Percentiles rank a stretch among this genome's conserved stretches.
These are phyloP conservation scores for Plectropomus leopardus DNA, from an alignment of 2,113 vertebrate species.

Conservation along the genomic window DNA sequence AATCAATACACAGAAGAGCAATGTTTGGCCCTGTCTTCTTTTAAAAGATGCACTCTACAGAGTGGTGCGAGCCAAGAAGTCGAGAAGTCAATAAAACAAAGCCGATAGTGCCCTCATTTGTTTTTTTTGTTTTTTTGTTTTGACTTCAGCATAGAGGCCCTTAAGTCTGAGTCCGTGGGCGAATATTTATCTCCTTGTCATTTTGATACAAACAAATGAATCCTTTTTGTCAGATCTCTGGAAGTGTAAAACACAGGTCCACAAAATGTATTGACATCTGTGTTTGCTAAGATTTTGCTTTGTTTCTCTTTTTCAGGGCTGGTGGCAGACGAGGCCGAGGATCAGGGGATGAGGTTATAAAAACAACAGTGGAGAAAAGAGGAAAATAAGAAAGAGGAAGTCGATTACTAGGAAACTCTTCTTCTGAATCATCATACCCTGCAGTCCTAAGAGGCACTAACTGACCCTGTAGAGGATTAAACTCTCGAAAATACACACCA, in stretches of 20 bases:
- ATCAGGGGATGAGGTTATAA: slow-evolving; percentile 79
- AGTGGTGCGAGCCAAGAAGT: slow-evolving; percentile 61
- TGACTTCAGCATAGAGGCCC: slow-evolving; percentile 32
- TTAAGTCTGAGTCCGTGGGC: slow-evolving; percentile 42
- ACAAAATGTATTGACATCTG: slow-evolving; percentile 39
- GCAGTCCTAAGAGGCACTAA: slow-evolving; percentile 34
- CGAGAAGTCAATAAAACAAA: slow-evolving; percentile 76
- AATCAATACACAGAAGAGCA: slow-evolving; percentile 65
- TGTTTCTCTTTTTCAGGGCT: slow-evolving; percentile 73
- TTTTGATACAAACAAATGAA: slow-evolving; percentile 50
- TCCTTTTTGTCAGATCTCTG: slow-evolving; percentile 46
- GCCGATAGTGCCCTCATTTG: slow-evolving; percentile 49
- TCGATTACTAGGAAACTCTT: slow-evolving; percentile 32
- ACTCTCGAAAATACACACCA: slow-evolving; percentile 33
- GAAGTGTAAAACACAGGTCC: slow-evolving; percentile 23
- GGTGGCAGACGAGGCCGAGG: slow-evolving; percentile 57
- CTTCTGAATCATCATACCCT: slow-evolving; percentile 30
- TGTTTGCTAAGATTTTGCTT: slow-evolving; percentile 52
- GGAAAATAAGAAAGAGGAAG: slow-evolving; percentile 45
- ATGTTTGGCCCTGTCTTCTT: slow-evolving; percentile 70
- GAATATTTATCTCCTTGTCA: slow-evolving; percentile 55
- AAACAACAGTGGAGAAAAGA: slow-evolving; percentile 59
- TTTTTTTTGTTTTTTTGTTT: slow-evolving; percentile 56
- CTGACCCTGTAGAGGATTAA: slow-evolving; percentile 60
- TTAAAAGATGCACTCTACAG: slow-evolving; percentile 70